These are phyloP conservation scores for Drosophila subsilvestris DNA, from an alignment of 2,888 invertebrate species.

Conservation along the genomic window DNA sequence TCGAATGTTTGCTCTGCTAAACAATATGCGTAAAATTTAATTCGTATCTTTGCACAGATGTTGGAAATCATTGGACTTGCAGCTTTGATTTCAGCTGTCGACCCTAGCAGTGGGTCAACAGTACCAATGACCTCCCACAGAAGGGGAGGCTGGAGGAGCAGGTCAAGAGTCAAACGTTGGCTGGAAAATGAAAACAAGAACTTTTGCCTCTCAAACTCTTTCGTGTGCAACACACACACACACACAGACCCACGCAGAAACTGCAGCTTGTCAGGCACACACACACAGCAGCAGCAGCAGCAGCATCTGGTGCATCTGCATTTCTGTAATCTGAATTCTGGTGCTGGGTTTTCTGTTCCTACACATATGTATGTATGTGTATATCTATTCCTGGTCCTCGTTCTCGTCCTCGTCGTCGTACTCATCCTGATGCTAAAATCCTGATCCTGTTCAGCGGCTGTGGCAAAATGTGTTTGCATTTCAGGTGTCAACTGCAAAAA, in stretches of 20 bases:
- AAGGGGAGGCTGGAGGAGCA: neutral
- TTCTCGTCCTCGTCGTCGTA: constrained; percentile 10
- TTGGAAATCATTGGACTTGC: constrained; percentile 13
- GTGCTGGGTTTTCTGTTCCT: neutral
- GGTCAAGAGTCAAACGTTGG: constrained; percentile 47
- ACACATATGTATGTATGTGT: too few species aligned
- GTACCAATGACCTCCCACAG: constrained; percentile 25
- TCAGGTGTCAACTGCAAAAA: constrained; percentile 77
- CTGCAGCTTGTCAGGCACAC: neutral
- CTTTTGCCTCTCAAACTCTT: constrained; percentile 57
- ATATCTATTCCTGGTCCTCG: constrained; percentile 2
- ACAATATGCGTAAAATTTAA: neutral
- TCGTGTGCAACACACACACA: constrained; percentile 47
- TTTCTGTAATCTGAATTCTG: constrained; percentile 54
- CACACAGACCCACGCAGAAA: constrained; percentile 7
- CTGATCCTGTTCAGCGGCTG: constrained; percentile 67
- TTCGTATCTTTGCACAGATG: constrained; percentile 1
- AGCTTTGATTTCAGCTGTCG: neutral
- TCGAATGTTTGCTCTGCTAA: neutral
- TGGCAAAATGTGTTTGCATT: constrained; percentile 74
- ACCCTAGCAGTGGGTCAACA: constrained; percentile 30
- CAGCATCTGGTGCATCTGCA: constrained; percentile 47
- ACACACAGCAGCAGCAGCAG: constrained; percentile 10
- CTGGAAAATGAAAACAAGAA: constrained; percentile 64
- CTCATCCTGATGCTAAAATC: constrained; percentile 40